phyloP scores from a whole-genome alignment of 2,888 invertebrate species.

The Erebia epiphron region DNA sequence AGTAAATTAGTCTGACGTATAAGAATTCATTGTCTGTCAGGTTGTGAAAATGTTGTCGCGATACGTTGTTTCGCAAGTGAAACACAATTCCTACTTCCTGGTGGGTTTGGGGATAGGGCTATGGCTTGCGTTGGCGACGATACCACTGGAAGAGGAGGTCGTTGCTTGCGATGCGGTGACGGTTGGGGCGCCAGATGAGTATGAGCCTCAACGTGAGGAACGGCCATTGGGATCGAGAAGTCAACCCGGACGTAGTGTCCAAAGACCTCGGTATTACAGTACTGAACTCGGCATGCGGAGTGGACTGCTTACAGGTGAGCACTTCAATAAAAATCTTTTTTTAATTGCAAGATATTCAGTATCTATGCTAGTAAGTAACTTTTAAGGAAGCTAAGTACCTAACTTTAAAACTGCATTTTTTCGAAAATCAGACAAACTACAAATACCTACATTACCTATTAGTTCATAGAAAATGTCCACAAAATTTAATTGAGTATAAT shows the following conservation, averaged over 20 bases:
- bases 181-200: constrained; percentile 57
- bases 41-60: constrained; percentile 64
- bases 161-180: constrained; percentile 46
- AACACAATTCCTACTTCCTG: constrained; percentile 83
- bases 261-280: constrained; percentile 95
- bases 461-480: too few relatives aligned
- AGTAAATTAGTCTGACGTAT: too few relatives aligned
- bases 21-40: not conserved
- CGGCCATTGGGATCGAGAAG: constrained; percentile 53
- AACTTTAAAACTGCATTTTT: too few relatives aligned
- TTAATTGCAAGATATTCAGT: not conserved
- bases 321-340: not conserved
- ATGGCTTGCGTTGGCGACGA: constrained; percentile 77
- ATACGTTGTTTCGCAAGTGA: constrained; percentile 74
- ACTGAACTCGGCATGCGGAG: constrained; percentile 97
- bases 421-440: too few relatives aligned
- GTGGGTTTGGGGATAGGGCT: constrained; percentile 82
- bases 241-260: constrained; percentile 76
- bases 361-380: not conserved
- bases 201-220: constrained; percentile 68
- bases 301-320: constrained; percentile 87
- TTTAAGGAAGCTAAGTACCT: too few relatives aligned
- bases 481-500: too few relatives aligned
- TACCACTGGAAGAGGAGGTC: constrained; percentile 70
- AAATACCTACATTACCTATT: too few relatives aligned